Evolutionary conservation across 2,888 invertebrate genomes (phyloP).

Genomic region (Liposcelis brunnea): DNA sequence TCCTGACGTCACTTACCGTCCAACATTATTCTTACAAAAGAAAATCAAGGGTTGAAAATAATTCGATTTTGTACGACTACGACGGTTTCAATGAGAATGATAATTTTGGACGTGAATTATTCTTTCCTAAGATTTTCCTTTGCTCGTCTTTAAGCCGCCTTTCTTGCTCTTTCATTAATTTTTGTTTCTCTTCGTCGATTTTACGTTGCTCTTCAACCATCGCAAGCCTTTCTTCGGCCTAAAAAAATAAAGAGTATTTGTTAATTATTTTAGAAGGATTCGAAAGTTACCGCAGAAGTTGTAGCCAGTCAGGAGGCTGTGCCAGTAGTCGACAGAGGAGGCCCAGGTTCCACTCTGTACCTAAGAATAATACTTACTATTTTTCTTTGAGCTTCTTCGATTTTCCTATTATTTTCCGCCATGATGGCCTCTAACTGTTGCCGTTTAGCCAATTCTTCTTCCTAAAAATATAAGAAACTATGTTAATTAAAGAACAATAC

Average conservation of each 20-base stretch:
- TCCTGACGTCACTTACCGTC: too few species aligned
- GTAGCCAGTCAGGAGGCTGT: too few species aligned
- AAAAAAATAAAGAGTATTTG: slow-evolving; percentile 21
- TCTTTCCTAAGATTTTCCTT: slow-evolving; percentile 92
- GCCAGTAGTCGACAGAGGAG: too few species aligned
- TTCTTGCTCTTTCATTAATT: slow-evolving; percentile 83
- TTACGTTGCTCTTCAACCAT: slow-evolving; percentile 93
- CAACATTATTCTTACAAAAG: too few species aligned
- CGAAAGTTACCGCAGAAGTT: too few species aligned
- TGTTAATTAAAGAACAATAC: slow-evolving; percentile 8
- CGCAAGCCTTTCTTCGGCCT: slow-evolving; percentile 93
- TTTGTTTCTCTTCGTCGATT: slow-evolving; percentile 89
- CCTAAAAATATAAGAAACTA: slow-evolving; percentile 47
- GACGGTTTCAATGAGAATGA: slow-evolving; percentile 72
- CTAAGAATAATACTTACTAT: slow-evolving; percentile 45
- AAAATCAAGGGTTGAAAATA: too few species aligned
- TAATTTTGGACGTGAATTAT: slow-evolving; percentile 87
- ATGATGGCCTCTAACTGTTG: slow-evolving; percentile 91
- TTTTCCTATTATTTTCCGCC: slow-evolving; percentile 95
- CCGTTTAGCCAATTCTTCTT: slow-evolving; percentile 90
- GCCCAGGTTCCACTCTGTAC: too few species aligned
- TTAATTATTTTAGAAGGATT: slow-evolving; percentile 3
- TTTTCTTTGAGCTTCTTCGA: slow-evolving; percentile 92
- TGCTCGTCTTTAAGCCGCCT: slow-evolving; percentile 86
- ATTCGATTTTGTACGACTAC: not conserved